A percentile compares a stretch with the other conserved stretches of the same genome.
Conservation (phyloP, 2,888 invertebrate species). For the Epinotia demarniana region DNA sequence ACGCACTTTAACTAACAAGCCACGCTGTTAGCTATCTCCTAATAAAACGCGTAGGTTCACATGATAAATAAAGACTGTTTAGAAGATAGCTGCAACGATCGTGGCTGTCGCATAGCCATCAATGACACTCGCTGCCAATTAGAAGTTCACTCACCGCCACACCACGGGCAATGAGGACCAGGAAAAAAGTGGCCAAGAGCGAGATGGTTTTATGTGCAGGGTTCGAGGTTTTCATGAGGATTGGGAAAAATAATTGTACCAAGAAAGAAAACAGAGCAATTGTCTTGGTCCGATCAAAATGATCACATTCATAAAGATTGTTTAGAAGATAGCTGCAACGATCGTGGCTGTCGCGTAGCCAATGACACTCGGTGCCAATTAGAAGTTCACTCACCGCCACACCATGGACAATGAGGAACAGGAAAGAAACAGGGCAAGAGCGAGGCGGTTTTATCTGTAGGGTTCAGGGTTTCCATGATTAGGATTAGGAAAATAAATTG, state of each 20-base stretch:
- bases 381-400: conserved; percentile 77
- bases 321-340: conserved; percentile 32
- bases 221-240: not conserved
- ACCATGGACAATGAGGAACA: conserved; percentile 56
- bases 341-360: conserved; percentile 65
- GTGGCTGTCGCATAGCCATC: conserved; percentile 65
- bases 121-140: conserved; percentile 73
- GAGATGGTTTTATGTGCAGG: not conserved
- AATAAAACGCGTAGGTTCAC: conserved; percentile 38
- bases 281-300: too few species aligned
- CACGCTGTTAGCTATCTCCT: conserved; percentile 20
- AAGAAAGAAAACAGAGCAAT: not conserved
- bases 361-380: conserved; percentile 73
- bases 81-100: conserved; percentile 45
- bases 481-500: not conserved
- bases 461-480: not conserved
- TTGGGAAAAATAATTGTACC: too few species aligned
- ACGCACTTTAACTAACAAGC: conserved; percentile 36
- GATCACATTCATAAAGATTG: not conserved
- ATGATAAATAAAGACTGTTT: conserved; percentile 39
- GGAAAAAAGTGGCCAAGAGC: conserved; percentile 56
- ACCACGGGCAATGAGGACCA: conserved; percentile 56
- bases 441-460: not conserved
- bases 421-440: conserved; percentile 56
- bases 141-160: conserved; percentile 77